phyloP scores from a whole-genome alignment of 2,888 invertebrate species.

The Meghimatium bilineatum region DNA sequence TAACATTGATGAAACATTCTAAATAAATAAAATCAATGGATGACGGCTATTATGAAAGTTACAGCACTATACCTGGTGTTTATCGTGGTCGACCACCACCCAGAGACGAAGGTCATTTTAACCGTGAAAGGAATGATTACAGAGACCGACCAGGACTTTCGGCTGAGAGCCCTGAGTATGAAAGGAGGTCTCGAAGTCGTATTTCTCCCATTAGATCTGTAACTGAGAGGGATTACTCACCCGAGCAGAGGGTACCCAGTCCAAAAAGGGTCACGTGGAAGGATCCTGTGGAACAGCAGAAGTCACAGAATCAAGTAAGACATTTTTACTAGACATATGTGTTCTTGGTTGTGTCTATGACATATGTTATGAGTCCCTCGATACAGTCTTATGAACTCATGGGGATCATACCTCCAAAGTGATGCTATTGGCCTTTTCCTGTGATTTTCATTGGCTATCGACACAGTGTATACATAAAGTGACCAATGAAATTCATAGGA shows the following conservation, averaged over 20 bases:
- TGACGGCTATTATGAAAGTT: slow-evolving; percentile 20
- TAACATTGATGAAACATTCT: background rate
- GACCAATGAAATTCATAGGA: too few relatives aligned
- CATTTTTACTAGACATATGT: background rate
- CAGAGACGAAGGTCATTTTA: slow-evolving; percentile 1
- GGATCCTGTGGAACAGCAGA: slow-evolving; percentile 64
- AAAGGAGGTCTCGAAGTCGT: slow-evolving; percentile 28
- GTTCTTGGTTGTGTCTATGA: background rate
- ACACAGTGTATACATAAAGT: too few relatives aligned
- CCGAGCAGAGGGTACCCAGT: slow-evolving; percentile 37
- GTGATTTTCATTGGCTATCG: too few relatives aligned
- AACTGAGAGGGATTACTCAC: slow-evolving; percentile 4
- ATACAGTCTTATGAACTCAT: too few relatives aligned
- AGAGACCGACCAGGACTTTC: slow-evolving; percentile 9
- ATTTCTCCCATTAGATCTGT: slow-evolving; percentile 13
- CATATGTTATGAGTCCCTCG: too few relatives aligned
- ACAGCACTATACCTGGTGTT: slow-evolving; percentile 6
- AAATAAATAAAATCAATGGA: background rate
- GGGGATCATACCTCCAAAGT: too few relatives aligned
- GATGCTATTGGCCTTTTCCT: too few relatives aligned
- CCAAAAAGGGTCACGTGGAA: slow-evolving; percentile 69
- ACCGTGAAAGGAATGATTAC: background rate
- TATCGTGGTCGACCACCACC: slow-evolving; percentile 41
- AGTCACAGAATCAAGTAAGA: slow-evolving; percentile 42
- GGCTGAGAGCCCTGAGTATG: slow-evolving; percentile 12